These are phyloP conservation scores for Parapristionchus giblindavisi DNA, from an alignment of 2,888 invertebrate genomes.

Conservation along the genomic window DNA sequence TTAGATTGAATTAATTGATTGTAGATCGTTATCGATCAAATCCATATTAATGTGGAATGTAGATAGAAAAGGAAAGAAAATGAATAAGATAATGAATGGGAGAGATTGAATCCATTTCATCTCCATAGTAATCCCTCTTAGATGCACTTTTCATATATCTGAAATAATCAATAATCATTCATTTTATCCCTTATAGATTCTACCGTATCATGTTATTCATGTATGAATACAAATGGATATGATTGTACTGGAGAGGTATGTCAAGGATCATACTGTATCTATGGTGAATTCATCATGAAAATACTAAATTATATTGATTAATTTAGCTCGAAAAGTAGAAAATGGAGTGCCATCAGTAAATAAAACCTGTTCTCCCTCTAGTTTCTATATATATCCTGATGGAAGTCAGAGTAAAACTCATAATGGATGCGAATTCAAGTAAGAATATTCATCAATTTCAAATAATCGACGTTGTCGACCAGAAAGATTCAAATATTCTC, in stretches of 20 bases:
- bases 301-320: no score
- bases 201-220: constrained; percentile 10
- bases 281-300: constrained; percentile 23
- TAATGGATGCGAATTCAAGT: background rate
- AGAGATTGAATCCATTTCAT: no score
- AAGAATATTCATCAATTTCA: no score
- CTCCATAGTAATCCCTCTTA: no score
- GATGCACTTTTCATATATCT: no score
- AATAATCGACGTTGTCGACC: no score
- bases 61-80: no score
- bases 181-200: background rate
- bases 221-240: constrained; percentile 21
- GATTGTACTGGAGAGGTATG: constrained; percentile 21
- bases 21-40: no score
- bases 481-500: no score
- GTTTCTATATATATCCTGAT: background rate
- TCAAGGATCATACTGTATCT: constrained; percentile 30
- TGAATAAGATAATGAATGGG: no score
- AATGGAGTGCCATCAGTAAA: background rate
- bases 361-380: background rate
- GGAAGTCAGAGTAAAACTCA: background rate
- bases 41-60: no score
- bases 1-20: no score
- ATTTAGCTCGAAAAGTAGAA: background rate
- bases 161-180: background rate